Evolutionary conservation across 2,888 invertebrate genomes (phyloP).

Genomic region (Dromius quadrimaculatus): DNA sequence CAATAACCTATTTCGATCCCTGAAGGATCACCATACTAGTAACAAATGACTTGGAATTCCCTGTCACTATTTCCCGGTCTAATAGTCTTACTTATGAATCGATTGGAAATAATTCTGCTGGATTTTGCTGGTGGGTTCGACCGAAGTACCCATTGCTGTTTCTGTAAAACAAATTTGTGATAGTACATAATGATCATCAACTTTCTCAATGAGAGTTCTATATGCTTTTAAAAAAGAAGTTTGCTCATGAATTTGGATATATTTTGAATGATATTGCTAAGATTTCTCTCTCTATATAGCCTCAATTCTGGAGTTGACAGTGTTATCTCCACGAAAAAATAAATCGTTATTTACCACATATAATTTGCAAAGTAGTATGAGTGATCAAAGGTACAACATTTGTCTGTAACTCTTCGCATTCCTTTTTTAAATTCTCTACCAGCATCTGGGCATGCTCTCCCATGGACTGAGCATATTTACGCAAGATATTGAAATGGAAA

Average conservation of each 20-base stretch:
- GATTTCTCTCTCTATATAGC: no score
- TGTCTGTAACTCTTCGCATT: slow-evolving; percentile 57
- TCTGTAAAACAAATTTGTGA: slow-evolving; percentile 62
- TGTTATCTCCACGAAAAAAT: neutral
- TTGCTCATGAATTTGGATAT: no score
- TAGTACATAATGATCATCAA: neutral
- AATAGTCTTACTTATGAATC: slow-evolving; percentile 61
- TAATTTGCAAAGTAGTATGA: slow-evolving; percentile 73
- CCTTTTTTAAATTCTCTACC: slow-evolving; percentile 55
- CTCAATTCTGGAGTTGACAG: neutral
- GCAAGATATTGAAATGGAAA: slow-evolving; percentile 74
- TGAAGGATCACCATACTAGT: no score
- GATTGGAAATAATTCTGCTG: slow-evolving; percentile 72
- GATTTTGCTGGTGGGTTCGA: slow-evolving; percentile 66
- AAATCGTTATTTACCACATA: slow-evolving; percentile 71
- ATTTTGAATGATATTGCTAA: no score
- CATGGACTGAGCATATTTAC: slow-evolving; percentile 62
- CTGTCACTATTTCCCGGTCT: no score
- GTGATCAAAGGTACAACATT: slow-evolving; percentile 71
- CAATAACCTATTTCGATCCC: no score
- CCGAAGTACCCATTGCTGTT: slow-evolving; percentile 78
- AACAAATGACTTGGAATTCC: no score
- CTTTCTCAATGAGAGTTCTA: no score
- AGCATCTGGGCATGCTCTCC: slow-evolving; percentile 58
- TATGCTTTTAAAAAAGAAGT: no score